A percentile compares a stretch with the other conserved stretches of the same genome.
phyloP scores from a whole-genome alignment of 2,113 vertebrate genomes.

The Cygnus atratus region DNA sequence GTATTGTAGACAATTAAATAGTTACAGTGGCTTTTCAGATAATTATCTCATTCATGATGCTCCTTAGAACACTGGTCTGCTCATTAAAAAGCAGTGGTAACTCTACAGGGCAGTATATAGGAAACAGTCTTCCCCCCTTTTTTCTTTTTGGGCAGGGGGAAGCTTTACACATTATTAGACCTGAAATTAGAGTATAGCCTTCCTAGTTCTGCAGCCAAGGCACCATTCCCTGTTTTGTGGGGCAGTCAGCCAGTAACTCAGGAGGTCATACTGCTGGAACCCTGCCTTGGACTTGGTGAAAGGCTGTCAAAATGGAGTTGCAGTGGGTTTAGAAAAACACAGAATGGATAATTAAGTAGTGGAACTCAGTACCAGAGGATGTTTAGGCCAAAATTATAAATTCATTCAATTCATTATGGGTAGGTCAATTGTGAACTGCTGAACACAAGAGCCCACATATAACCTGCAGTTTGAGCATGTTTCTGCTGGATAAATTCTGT shows the following conservation, averaged over 20 bases:
- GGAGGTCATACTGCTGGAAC: conserved; percentile 56
- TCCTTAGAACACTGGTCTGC: neutral
- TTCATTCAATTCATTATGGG: conserved; percentile 1
- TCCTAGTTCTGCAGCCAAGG: neutral
- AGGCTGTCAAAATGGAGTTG: conserved; percentile 52
- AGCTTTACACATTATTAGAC: neutral
- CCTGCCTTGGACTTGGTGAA: conserved; percentile 27
- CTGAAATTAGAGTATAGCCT: neutral
- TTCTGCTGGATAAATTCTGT: neutral
- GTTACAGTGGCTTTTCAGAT: neutral
- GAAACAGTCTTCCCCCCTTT: neutral
- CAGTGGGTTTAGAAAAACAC: conserved; percentile 7
- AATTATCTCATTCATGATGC: neutral
- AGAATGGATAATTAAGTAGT: conserved; percentile 10
- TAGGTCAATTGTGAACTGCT: neutral
- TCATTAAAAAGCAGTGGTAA: neutral
- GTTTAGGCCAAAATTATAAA: conserved; percentile 23
- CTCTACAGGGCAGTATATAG: neutral
- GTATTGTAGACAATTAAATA: neutral
- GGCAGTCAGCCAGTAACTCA: conserved; percentile 33
- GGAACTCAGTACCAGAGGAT: neutral
- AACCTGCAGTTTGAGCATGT: neutral
- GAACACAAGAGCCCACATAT: neutral
- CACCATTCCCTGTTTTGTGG: neutral
- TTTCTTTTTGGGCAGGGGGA: neutral